A percentile compares a stretch with the other conserved stretches of the same genome.
Evolutionary conservation across 2,797 vertebrate species (phyloP).

Genomic region (Pseudochaenichthys georgianus): DNA sequence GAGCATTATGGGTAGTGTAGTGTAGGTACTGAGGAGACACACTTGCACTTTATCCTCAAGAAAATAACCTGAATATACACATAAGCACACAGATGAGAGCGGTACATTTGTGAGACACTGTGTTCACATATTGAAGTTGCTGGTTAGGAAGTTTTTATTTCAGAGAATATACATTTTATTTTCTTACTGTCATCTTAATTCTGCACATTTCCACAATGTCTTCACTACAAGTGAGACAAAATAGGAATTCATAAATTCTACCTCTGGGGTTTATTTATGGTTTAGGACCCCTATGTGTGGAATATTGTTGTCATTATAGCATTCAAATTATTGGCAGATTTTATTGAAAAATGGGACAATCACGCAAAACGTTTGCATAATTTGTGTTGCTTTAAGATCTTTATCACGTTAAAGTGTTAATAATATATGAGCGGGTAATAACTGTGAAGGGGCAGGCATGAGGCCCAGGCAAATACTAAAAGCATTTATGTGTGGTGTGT

Average conservation of each 20-base stretch:
- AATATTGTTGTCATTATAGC: slow-evolving; percentile 1
- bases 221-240: slow-evolving; percentile 12
- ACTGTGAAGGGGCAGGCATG: slow-evolving; percentile 24
- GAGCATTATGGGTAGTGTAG: slow-evolving; percentile 46
- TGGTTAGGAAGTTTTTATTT: slow-evolving; percentile 8
- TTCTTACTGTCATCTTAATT: slow-evolving; percentile 24
- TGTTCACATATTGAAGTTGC: slow-evolving; percentile 17
- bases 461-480: background rate
- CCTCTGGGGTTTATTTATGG: slow-evolving; percentile 23
- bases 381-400: slow-evolving; percentile 6
- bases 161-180: slow-evolving; percentile 21
- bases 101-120: slow-evolving; percentile 4
- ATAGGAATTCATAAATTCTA: slow-evolving; percentile 19
- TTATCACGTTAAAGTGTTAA: slow-evolving; percentile 11
- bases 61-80: slow-evolving; percentile 34
- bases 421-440: background rate
- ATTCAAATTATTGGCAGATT: slow-evolving; percentile 10
- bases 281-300: background rate
- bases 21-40: slow-evolving; percentile 41
- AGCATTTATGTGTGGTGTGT: slow-evolving; percentile 9
- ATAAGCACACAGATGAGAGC: slow-evolving; percentile 9
- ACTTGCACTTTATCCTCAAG: slow-evolving; percentile 71
- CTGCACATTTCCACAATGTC: slow-evolving; percentile 18
- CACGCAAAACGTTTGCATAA: slow-evolving; percentile 2
- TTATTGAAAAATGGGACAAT: slow-evolving; percentile 30